Evolutionary conservation across 2,113 vertebrate species (phyloP).

Genomic region (Triplophysa rosa): DNA sequence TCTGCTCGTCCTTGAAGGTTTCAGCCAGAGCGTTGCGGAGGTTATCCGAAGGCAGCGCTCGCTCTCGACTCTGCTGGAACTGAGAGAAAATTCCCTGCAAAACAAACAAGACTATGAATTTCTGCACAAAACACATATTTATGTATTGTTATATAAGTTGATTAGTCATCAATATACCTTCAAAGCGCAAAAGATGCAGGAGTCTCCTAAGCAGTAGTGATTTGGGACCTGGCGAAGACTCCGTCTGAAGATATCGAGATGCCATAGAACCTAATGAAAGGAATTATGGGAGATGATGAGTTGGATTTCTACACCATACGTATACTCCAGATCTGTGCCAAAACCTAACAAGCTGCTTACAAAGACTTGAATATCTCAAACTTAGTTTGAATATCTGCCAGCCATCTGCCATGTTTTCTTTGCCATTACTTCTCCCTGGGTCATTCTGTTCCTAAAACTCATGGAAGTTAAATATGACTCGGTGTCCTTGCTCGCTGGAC

Average conservation of each 20-base stretch:
- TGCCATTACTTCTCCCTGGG: not conserved
- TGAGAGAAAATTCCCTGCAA: constrained; percentile 90
- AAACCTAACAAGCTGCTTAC: too few species aligned
- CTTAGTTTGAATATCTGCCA: too few species aligned
- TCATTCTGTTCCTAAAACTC: not conserved
- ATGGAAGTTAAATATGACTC: constrained; percentile 2
- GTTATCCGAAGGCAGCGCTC: constrained; percentile 93
- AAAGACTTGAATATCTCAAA: not conserved
- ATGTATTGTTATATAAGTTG: not conserved
- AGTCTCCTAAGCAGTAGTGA: constrained; percentile 91
- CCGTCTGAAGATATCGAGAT: constrained; percentile 94
- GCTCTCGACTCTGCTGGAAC: constrained; percentile 92
- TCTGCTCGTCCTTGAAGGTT: constrained; percentile 95
- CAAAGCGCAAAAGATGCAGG: constrained; percentile 97
- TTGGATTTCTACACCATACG: not conserved
- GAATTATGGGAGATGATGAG: constrained; percentile 1
- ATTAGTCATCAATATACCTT: constrained; percentile 78
- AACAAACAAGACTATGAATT: constrained; percentile 17
- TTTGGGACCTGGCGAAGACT: constrained; percentile 91
- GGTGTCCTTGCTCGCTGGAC: not conserved
- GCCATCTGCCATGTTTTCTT: too few species aligned
- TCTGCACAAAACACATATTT: not conserved
- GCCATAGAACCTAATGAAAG: constrained; percentile 88
- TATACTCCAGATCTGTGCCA: too few species aligned
- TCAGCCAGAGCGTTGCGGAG: constrained; percentile 92